These are phyloP conservation scores for Leptinotarsa undecemlineata DNA, from an alignment of 1,140 invertebrate species.

Conservation along the genomic window DNA sequence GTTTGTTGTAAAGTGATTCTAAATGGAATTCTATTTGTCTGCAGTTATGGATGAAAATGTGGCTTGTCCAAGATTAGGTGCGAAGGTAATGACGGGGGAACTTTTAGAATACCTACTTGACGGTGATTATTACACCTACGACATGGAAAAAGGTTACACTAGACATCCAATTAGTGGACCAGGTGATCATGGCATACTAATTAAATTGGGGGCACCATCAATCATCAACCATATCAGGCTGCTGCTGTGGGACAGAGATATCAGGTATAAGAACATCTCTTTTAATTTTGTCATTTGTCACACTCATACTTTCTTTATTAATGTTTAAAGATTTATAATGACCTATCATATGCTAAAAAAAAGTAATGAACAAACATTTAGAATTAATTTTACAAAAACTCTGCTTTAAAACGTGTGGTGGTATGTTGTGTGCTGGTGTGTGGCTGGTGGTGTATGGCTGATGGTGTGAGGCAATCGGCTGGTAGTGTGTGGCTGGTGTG, in stretches of 20 bases:
- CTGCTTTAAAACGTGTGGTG: too few species aligned
- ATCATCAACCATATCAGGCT: slow-evolving; percentile 94
- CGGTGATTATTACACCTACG: slow-evolving; percentile 84
- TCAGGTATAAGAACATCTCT: slow-evolving; percentile 62
- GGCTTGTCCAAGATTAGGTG: slow-evolving; percentile 74
- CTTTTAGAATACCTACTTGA: slow-evolving; percentile 84
- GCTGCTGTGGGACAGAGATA: slow-evolving; percentile 92
- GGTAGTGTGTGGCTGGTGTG: too few species aligned
- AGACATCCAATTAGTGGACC: slow-evolving; percentile 88
- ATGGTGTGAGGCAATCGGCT: too few species aligned
- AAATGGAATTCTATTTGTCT: slow-evolving; percentile 38
- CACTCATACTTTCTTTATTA: neutral
- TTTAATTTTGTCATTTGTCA: neutral
- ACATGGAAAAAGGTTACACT: slow-evolving; percentile 91
- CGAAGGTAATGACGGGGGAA: slow-evolving; percentile 85
- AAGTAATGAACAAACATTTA: too few species aligned
- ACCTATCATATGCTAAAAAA: too few species aligned
- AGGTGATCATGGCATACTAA: slow-evolving; percentile 79
- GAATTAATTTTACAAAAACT: too few species aligned
- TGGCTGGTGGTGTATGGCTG: too few species aligned
- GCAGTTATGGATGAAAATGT: slow-evolving; percentile 90
- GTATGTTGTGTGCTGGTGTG: too few species aligned
- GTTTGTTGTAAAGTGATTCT: neutral
- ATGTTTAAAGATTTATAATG: too few species aligned
- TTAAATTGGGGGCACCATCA: slow-evolving; percentile 83